Evolutionary conservation across 1,140 invertebrate species (phyloP), one percentile per base, ranked within the genome.

Genomic region (Calosoma granatense): DNA sequence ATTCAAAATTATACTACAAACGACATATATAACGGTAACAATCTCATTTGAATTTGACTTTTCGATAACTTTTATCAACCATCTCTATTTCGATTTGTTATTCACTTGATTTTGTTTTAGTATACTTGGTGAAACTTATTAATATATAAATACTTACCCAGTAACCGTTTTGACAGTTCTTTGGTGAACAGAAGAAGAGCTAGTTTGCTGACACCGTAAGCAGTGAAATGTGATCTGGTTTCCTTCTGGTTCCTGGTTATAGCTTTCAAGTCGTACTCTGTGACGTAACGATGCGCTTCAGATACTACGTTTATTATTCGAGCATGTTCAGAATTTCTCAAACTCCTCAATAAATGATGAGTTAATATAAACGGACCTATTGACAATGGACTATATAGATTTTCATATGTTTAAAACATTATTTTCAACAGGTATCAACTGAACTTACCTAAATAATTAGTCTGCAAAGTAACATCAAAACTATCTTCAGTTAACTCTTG

Each of bases 391-490:
- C n/a, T n/a, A n/a, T n/a, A 4, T 22, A 55, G 39, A 39, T 57
- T 14, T 19, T 54, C 12, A 12, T 57, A 51, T 12, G 12, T 9
- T 55, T 14, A 20, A 11, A 22, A 55, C 9, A 17, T 55, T 51
- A 9, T 36, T n/a, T n/a, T n/a, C n/a, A 47, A 17, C 6, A 47
- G 6, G 15, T 47, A 17, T 9, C 4, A 47, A 47, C 52, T 17
- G n/a, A 11, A 20, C 59, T 57, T 66, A 71, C 69, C 69, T 58
- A 84, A 72, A 71, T 83, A 78, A 68, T 85, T 84, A 1, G 81
- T 76, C 67, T 83, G 82, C 61, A 82, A 81, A 26, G 78, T 82
- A 20, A 69, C 64, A 65, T 84, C 82, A 65, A 77, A 75, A 23
- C 73, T 73, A 67, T 84, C 80, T 58, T 75, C 74, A 19, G 81